A percentile compares a stretch with the other conserved stretches of the same genome.
phyloP scores from a whole-genome alignment of 2,888 invertebrate genomes.

The Trachelus troglodyta region DNA sequence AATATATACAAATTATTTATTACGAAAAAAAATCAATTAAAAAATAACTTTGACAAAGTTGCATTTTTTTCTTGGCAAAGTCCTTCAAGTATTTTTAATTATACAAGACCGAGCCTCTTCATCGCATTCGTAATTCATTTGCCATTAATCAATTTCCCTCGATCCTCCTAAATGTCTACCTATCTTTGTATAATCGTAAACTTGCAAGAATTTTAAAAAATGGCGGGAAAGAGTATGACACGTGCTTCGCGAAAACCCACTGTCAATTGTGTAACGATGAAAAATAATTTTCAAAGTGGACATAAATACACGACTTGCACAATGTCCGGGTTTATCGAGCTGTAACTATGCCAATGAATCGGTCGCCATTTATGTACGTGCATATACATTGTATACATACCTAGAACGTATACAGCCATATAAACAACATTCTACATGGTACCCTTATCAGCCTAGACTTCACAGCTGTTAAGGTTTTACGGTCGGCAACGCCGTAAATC shows the following conservation, averaged over 20 bases:
- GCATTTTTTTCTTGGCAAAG: no score
- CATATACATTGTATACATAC: neutral
- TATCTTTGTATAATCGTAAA: no score
- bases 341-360: conserved; percentile 4
- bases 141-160: neutral
- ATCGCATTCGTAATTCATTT: neutral
- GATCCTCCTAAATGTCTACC: neutral
- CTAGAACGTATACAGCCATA: conserved; percentile 28
- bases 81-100: neutral
- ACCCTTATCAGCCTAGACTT: conserved; percentile 51
- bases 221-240: neutral
- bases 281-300: neutral
- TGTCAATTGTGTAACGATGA: neutral
- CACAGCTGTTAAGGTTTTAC: conserved; percentile 50
- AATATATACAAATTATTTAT: no score
- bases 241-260: neutral
- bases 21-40: no score
- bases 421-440: conserved; percentile 36
- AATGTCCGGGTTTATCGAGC: neutral
- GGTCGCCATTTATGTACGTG: neutral
- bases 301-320: neutral
- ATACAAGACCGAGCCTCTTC: neutral
- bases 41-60: no score
- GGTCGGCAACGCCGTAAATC: conserved; percentile 23
- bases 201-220: neutral